Conservation (phyloP, 1,140 invertebrate species). For the Leptinotarsa texana region DNA sequence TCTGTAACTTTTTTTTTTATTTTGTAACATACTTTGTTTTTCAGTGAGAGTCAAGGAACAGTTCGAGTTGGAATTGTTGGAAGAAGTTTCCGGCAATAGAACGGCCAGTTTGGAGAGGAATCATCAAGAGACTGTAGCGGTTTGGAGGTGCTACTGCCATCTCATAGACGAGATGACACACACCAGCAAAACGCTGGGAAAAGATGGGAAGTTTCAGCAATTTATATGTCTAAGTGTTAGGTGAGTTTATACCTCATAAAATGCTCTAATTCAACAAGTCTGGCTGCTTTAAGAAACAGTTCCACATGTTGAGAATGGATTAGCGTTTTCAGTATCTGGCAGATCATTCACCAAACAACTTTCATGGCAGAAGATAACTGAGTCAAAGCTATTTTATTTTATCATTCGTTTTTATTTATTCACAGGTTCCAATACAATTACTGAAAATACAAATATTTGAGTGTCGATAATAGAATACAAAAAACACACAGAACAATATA, state of each 20-base stretch:
- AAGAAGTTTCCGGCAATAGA: slow-evolving; percentile 59
- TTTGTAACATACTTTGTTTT: slow-evolving; percentile 46
- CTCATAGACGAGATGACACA: slow-evolving; percentile 83
- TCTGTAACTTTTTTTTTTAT: too few species aligned
- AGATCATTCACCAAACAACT: too few species aligned
- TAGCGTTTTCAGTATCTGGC: too few species aligned
- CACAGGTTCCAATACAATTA: too few species aligned
- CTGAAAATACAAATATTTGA: too few species aligned
- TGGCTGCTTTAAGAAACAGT: too few species aligned
- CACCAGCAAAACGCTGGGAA: slow-evolving; percentile 85
- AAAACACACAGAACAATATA: too few species aligned
- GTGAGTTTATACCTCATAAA: slow-evolving; percentile 57
- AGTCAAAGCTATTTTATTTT: too few species aligned
- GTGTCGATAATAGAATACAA: too few species aligned
- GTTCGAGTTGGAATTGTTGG: slow-evolving; percentile 74
- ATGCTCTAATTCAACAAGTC: not conserved
- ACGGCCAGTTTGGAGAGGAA: slow-evolving; percentile 57
- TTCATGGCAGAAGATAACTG: too few species aligned
- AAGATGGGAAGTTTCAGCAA: slow-evolving; percentile 97
- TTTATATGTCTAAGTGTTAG: slow-evolving; percentile 90
- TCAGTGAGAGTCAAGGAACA: slow-evolving; percentile 83
- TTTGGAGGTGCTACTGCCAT: slow-evolving; percentile 77
- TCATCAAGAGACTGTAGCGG: slow-evolving; percentile 66
- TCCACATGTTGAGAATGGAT: too few species aligned
- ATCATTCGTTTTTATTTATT: too few species aligned